Evolutionary conservation across 2,797 vertebrate genomes (phyloP).

Genomic region (Oreochromis mossambicus): DNA sequence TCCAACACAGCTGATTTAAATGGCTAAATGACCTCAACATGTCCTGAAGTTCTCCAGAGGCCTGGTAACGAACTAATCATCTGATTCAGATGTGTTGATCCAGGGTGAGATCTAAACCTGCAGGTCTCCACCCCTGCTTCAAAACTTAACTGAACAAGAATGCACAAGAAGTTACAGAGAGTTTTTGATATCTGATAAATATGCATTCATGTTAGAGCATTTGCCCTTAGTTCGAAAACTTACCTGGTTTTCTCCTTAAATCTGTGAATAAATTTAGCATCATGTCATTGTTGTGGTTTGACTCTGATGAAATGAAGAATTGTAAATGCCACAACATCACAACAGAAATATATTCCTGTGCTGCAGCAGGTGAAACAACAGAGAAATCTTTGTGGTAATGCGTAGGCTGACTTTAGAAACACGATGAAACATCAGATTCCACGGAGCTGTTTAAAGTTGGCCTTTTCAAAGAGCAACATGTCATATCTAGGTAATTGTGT

Average conservation of each 20-base stretch:
- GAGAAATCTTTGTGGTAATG: background rate
- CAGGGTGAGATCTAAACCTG: fast-evolving
- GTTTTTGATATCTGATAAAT: background rate
- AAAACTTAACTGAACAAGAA: background rate
- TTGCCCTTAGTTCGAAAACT: fast-evolving
- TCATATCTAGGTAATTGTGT: background rate
- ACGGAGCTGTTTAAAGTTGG: background rate
- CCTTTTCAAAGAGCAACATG: background rate
- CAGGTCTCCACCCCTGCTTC: fast-evolving
- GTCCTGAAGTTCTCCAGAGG: background rate
- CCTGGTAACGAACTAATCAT: fast-evolving
- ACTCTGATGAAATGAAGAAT: background rate
- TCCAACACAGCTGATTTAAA: background rate
- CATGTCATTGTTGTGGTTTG: background rate
- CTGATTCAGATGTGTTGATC: fast-evolving
- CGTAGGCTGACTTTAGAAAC: fast-evolving
- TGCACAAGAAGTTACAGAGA: background rate
- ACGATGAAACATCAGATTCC: background rate
- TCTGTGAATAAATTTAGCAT: background rate
- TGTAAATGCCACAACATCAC: fast-evolving
- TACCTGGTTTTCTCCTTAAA: background rate
- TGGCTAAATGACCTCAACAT: fast-evolving
- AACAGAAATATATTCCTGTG: background rate
- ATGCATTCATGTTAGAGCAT: background rate
- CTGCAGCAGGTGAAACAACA: background rate